A percentile compares a stretch with the other conserved stretches of the same genome.
phyloP scores from a whole-genome alignment of 2,888 invertebrate species.

The Dryadula phaetusa region DNA sequence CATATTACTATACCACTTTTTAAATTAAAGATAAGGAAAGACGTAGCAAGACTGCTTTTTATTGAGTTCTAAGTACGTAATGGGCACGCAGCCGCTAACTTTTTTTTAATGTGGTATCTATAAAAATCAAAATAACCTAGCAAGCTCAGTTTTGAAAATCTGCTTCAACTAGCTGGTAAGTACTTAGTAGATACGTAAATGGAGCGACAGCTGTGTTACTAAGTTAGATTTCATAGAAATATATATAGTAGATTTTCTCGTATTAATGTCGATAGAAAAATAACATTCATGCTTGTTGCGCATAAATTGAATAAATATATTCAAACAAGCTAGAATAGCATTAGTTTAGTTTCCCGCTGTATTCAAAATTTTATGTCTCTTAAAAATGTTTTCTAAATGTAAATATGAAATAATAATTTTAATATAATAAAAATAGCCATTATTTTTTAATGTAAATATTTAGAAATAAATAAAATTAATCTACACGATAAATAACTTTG shows the following conservation, averaged over 20 bases:
- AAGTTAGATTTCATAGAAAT: conserved; percentile 39
- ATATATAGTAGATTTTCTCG: conserved; percentile 40
- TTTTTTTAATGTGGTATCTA: conserved; percentile 25
- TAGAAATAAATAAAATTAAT: no score
- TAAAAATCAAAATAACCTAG: conserved; percentile 28
- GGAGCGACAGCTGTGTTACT: conserved; percentile 39
- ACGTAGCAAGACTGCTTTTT: conserved; percentile 14
- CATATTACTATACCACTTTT: not conserved
- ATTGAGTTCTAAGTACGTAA: not conserved
- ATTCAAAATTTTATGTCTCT: no score
- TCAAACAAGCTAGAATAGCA: conserved; percentile 5
- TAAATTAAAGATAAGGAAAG: conserved; percentile 4
- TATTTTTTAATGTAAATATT: no score
- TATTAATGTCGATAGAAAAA: conserved; percentile 29
- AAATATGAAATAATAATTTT: no score
- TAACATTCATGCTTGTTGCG: conserved; percentile 25
- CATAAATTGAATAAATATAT: conserved; percentile 32
- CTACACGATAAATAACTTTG: no score
- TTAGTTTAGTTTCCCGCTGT: no score
- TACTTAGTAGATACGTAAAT: conserved; percentile 31
- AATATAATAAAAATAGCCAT: no score
- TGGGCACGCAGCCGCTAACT: conserved; percentile 11
- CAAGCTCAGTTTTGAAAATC: conserved; percentile 31
- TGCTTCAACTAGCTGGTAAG: conserved; percentile 25
- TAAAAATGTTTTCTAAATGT: no score